Conservation (phyloP, 1,140 invertebrate genomes). For the Paralvinella palmiformis region DNA sequence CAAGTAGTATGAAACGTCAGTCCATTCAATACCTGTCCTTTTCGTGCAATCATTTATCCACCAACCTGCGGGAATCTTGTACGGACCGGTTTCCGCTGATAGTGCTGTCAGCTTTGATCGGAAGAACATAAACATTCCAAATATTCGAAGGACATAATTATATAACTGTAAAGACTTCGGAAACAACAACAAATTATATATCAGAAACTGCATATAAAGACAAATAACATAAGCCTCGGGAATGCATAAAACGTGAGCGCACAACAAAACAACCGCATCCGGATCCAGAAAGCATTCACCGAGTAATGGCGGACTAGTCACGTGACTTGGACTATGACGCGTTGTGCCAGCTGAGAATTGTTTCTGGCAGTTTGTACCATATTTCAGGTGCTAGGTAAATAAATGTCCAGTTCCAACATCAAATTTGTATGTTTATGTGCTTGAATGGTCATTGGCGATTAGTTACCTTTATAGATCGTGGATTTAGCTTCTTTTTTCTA, state of each 20-base stretch:
- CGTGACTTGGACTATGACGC: not conserved
- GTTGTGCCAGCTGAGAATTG: not conserved
- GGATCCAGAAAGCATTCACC: not conserved
- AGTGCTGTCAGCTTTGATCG: not conserved
- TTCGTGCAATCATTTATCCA: conserved; percentile 3
- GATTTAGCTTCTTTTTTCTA: too few species aligned
- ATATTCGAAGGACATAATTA: not conserved
- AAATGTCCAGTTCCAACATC: too few species aligned
- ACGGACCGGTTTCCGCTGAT: conserved; percentile 2
- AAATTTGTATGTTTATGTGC: too few species aligned
- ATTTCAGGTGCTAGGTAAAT: too few species aligned
- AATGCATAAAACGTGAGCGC: not conserved
- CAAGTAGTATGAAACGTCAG: not conserved
- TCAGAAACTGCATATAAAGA: not conserved
- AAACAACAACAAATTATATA: not conserved
- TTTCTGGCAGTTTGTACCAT: too few species aligned
- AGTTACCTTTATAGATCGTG: too few species aligned
- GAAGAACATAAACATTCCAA: not conserved
- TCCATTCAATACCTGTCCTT: not conserved
- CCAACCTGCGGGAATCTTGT: not conserved
- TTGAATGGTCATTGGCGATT: too few species aligned
- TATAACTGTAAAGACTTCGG: not conserved
- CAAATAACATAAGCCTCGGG: not conserved
- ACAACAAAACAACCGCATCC: not conserved
- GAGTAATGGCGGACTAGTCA: not conserved